These are phyloP conservation scores for Hyperopisus bebe DNA, from an alignment of 2,113 vertebrate genomes.

Conservation along the genomic window DNA sequence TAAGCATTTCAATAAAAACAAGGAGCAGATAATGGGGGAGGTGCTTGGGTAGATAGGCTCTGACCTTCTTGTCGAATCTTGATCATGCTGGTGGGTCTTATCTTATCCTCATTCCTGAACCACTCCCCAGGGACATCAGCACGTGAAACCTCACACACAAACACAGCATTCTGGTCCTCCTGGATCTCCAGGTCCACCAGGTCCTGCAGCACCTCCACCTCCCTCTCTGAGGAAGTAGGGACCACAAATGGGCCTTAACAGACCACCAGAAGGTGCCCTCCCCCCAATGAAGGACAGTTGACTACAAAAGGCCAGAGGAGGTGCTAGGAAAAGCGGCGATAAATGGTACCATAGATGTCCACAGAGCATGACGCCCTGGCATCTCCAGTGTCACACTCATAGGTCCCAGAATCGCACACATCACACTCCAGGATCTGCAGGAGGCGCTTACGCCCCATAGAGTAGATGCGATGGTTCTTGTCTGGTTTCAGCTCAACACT, in stretches of 20 bases:
- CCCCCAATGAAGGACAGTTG: not conserved
- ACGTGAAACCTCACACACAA: constrained; percentile 78
- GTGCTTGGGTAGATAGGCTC: not conserved
- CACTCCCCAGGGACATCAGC: constrained; percentile 68
- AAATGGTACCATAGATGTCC: constrained; percentile 67
- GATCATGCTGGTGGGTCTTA: constrained; percentile 62
- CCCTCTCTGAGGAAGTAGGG: constrained; percentile 58
- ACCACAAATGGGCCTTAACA: not conserved
- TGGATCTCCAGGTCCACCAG: constrained; percentile 66
- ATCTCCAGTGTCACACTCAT: constrained; percentile 60
- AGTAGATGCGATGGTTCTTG: constrained; percentile 69
- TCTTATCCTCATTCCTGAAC: constrained; percentile 64
- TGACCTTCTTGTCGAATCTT: constrained; percentile 86
- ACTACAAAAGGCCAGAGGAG: not conserved
- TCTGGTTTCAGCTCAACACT: constrained; percentile 59
- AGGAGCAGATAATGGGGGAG: not conserved
- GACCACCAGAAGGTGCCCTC: not conserved
- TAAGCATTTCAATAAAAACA: not conserved
- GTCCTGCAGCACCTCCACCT: constrained; percentile 60
- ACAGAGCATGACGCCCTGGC: constrained; percentile 58
- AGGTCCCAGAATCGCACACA: constrained; percentile 51
- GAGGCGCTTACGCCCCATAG: constrained; percentile 66
- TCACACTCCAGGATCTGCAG: constrained; percentile 55
- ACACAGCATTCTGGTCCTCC: constrained; percentile 81
- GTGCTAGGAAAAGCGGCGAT: not conserved